Evolutionary conservation across 2,888 invertebrate genomes (phyloP).

Genomic region (Neoaliturus tenellus): DNA sequence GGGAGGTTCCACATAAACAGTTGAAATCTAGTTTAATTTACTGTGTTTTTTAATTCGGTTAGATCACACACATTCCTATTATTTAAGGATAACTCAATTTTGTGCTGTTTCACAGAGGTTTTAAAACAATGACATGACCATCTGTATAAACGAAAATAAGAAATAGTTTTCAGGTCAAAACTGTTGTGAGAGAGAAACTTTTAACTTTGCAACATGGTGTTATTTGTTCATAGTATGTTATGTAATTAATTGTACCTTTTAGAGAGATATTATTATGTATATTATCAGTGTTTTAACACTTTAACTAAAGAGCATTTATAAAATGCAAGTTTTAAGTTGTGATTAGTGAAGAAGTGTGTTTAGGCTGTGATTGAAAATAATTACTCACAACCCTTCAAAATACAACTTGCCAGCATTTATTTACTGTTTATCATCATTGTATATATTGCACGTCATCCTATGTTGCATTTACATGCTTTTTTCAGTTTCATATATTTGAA

Average conservation of each 20-base stretch:
- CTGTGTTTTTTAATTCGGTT: background rate
- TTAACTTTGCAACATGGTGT: background rate
- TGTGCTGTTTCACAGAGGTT: background rate
- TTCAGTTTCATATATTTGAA: background rate
- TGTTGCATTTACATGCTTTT: background rate
- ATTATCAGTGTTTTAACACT: background rate
- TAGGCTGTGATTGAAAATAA: slow-evolving; percentile 11
- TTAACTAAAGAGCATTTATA: background rate
- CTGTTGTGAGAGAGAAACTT: background rate
- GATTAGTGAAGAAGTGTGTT: background rate
- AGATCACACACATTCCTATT: background rate
- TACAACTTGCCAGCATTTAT: background rate
- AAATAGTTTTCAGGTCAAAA: background rate
- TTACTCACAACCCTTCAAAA: slow-evolving; percentile 17
- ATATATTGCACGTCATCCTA: background rate
- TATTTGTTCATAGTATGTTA: background rate
- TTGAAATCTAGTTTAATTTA: background rate
- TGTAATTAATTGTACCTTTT: too few relatives aligned
- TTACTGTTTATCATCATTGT: background rate
- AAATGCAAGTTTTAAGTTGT: background rate
- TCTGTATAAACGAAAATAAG: too few relatives aligned
- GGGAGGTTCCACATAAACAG: slow-evolving; percentile 29
- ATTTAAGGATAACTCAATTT: background rate
- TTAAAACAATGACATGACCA: background rate
- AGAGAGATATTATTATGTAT: background rate